Conservation (phyloP, 2,113 vertebrate species). For the Embiotoca jacksoni region DNA sequence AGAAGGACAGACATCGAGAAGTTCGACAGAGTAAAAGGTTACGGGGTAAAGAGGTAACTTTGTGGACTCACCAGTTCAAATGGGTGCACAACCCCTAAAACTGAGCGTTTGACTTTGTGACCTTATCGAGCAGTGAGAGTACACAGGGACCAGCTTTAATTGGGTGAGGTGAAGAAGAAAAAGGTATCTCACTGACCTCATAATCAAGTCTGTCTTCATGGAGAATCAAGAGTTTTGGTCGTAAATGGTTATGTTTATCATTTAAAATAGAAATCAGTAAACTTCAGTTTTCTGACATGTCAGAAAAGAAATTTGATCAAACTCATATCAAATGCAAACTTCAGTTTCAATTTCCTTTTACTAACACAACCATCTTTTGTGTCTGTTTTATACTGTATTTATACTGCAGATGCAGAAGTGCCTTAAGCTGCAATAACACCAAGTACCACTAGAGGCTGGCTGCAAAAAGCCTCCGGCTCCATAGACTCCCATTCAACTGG, state of each 20-base stretch:
- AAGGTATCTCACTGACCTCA: conserved; percentile 26
- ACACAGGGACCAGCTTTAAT: conserved; percentile 54
- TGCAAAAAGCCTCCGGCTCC: too few relatives aligned
- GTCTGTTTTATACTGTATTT: too few relatives aligned
- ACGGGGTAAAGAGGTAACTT: conserved; percentile 31
- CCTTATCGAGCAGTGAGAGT: conserved; percentile 50
- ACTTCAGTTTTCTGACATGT: conserved; percentile 8
- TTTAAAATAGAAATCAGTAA: conserved; percentile 15
- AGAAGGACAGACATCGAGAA: background rate
- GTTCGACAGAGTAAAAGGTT: conserved; percentile 21
- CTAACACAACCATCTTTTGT: conserved; percentile 1
- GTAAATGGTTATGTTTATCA: background rate
- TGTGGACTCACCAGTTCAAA: conserved; percentile 13
- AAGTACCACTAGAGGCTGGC: too few relatives aligned
- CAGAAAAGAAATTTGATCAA: conserved; percentile 5
- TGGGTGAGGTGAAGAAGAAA: conserved; percentile 42
- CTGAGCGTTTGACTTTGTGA: conserved; percentile 64
- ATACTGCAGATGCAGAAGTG: too few relatives aligned
- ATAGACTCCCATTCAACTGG: too few relatives aligned
- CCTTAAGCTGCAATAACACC: too few relatives aligned
- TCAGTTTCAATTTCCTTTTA: background rate
- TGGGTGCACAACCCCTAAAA: conserved; percentile 38
- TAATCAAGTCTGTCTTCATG: conserved; percentile 21
- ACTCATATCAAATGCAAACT: background rate
- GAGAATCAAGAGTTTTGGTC: background rate